phyloP scores from a whole-genome alignment of 2,797 vertebrate species.

The Heterohyrax brucei region DNA sequence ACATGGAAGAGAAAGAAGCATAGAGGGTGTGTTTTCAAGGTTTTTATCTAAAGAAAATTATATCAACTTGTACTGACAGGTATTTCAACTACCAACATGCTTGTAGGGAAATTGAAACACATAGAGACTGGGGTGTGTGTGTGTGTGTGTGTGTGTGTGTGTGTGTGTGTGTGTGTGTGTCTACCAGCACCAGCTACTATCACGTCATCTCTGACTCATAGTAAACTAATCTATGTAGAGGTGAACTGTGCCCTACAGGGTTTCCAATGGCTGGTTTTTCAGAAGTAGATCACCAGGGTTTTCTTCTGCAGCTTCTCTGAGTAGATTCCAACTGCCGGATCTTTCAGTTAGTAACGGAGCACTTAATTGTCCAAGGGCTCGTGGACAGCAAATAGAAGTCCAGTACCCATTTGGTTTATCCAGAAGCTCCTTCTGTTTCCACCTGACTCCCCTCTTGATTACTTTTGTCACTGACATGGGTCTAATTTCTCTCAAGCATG shows the following conservation, averaged over 20 bases:
- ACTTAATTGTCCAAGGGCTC: no score
- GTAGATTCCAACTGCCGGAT: no score
- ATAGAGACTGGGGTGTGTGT: not conserved
- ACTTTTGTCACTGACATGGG: not conserved
- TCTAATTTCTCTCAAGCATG: not conserved
- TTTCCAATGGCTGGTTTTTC: no score
- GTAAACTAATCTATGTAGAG: no score
- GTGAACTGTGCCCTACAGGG: no score
- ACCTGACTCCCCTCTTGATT: not conserved
- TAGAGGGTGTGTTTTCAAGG: not conserved
- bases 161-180: no score
- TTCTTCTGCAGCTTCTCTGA: no score
- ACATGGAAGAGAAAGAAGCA: not conserved
- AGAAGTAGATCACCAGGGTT: no score
- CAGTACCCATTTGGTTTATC: not conserved
- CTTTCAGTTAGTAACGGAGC: no score
- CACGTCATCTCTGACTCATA: no score
- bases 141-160: no score
- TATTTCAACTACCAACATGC: not conserved
- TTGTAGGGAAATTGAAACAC: not conserved
- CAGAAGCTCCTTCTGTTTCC: not conserved
- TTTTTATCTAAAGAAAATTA: slow-evolving; percentile 1
- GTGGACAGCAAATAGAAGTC: not conserved
- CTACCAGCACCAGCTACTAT: no score
- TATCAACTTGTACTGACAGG: not conserved